Conservation (phyloP, 2,113 vertebrate species). For the Gymnarchus niloticus region DNA sequence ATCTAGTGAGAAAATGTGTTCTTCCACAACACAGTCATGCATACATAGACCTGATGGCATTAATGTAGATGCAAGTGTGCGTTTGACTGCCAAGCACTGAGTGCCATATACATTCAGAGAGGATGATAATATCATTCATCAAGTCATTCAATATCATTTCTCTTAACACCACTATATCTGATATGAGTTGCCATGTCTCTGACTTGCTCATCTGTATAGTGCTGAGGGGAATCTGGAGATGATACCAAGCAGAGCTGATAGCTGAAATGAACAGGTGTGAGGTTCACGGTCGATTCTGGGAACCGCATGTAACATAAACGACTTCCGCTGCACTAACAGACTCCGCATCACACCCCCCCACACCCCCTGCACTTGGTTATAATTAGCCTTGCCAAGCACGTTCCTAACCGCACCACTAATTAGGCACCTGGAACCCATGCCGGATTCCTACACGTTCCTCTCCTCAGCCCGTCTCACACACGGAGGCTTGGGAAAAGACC, state of each 20-base stretch:
- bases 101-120: background rate
- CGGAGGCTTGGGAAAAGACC: conserved; percentile 16
- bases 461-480: background rate
- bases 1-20: background rate
- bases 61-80: background rate
- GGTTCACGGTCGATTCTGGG: background rate
- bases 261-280: background rate
- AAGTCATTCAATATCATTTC: background rate
- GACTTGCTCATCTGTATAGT: background rate
- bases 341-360: too few relatives aligned
- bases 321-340: background rate
- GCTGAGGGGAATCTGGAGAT: background rate
- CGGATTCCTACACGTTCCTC: background rate
- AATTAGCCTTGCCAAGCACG: background rate
- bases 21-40: too few relatives aligned
- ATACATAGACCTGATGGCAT: background rate
- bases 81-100: background rate
- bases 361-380: background rate
- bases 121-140: background rate
- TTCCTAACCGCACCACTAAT: background rate
- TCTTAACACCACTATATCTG: background rate
- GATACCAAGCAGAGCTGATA: background rate
- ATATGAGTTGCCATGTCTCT: background rate
- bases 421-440: background rate
- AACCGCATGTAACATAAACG: background rate